Base-by-base conservation (phyloP, 1,140 invertebrate species). In the Apis laboriosa region DNA sequence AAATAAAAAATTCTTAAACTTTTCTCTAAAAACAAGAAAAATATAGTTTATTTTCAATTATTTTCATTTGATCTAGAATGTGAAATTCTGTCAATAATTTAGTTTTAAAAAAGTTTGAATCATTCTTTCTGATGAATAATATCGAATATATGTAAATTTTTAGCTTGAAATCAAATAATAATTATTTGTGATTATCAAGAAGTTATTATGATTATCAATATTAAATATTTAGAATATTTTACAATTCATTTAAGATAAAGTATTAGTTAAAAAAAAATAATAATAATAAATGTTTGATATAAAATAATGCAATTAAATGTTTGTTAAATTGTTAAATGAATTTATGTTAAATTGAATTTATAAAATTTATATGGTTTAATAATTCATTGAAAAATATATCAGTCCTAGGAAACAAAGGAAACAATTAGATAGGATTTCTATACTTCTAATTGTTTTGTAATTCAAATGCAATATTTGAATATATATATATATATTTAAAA, bases 111-210 rank as follows among this genome's bases (percentile, higher is more conserved):
- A 43, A 7, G 34, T 43, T 43, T 21, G 3, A 21, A 58, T 61
- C 12, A 12, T 24, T 12, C 12, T 0, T n/a, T 24, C 1, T 24
- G 0, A n/a, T 1, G 0, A n/a, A 24, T 24, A 4, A 4, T 24
- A 61, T 24, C 34, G 34, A 4, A 43, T 7, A 43, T 43, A 43
- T 24, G 5, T 0, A 4, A 24, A 61, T 61, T 61, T 24, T n/a
- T 24, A 24, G 1, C n/a, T 24, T 24, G 21, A 61, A 1, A n/a
- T n/a, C n/a, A n/a, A 61, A 61, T 12, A 1, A 24, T 24, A 24
- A 15, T 15, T 64, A 9, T 17, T 34, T 11, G 9, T 9, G 21
- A 43, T 11, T 1, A 43, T 1, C 1, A 9, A 66, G 1, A 70
- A 24, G 0, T 43, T 49, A 15, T 12, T 34, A 34, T 34, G 3